phyloP scores from a whole-genome alignment of 2,888 invertebrate genomes.

The Lymantria monacha region DNA sequence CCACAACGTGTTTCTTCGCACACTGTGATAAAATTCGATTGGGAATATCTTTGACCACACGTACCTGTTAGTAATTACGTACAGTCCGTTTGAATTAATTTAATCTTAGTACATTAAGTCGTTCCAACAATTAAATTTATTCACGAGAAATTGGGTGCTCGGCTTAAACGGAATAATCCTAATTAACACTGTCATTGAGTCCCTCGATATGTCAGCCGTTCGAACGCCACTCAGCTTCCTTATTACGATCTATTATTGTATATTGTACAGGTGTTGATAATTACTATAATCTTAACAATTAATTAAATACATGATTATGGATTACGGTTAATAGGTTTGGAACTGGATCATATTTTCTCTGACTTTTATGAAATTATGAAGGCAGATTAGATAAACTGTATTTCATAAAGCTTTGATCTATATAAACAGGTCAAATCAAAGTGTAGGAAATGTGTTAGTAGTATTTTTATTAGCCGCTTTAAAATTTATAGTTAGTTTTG shows the following conservation, averaged over 20 bases:
- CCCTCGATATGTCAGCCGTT: constrained; percentile 38
- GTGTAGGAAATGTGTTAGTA: constrained; percentile 77
- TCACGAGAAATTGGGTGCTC: constrained; percentile 14
- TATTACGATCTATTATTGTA: constrained; percentile 20
- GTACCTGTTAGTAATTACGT: constrained; percentile 17
- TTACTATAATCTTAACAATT: constrained; percentile 29
- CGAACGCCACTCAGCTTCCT: constrained; percentile 31
- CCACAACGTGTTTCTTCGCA: constrained; percentile 28
- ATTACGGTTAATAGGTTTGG: constrained; percentile 34
- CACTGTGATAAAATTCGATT: constrained; percentile 15
- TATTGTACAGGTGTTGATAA: constrained; percentile 30
- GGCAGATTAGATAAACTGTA: constrained; percentile 71
- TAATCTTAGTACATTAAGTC: constrained; percentile 21
- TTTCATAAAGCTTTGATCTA: constrained; percentile 73
- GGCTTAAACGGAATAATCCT: constrained; percentile 24
- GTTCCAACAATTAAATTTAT: constrained; percentile 23
- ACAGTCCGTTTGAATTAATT: constrained; percentile 23
- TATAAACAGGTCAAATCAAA: constrained; percentile 77
- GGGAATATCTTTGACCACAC: constrained; percentile 21
- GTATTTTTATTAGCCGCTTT: constrained; percentile 74
- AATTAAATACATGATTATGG: constrained; percentile 30
- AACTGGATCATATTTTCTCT: constrained; percentile 50
- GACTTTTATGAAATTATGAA: constrained; percentile 54
- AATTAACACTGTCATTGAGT: constrained; percentile 25
- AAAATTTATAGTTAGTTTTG: constrained; percentile 68